These are phyloP conservation scores for Mastomys natalensis DNA, from an alignment of 2,113 vertebrate species.

Conservation along the genomic window DNA sequence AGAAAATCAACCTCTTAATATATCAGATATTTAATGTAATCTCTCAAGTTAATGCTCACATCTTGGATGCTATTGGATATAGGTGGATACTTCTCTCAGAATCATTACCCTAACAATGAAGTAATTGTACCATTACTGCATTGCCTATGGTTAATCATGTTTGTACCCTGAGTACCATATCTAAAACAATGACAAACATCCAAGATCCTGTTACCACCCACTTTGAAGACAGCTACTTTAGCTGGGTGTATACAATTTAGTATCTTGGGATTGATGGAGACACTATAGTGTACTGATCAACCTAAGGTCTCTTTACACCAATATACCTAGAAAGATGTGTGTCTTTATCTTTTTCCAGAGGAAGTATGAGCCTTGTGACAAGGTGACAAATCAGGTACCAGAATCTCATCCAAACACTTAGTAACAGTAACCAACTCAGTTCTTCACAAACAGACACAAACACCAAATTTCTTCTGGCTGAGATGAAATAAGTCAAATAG, in stretches of 20 bases:
- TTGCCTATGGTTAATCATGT: slow-evolving; percentile 43
- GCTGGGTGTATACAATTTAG: slow-evolving; percentile 51
- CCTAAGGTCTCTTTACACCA: slow-evolving; percentile 75
- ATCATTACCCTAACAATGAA: slow-evolving; percentile 41
- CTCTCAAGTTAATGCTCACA: background rate
- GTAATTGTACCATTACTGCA: slow-evolving; percentile 9
- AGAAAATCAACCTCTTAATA: background rate
- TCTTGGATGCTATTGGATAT: background rate
- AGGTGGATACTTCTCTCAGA: slow-evolving; percentile 11
- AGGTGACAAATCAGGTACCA: slow-evolving; percentile 68
- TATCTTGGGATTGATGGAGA: slow-evolving; percentile 51
- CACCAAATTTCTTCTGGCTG: slow-evolving; percentile 66
- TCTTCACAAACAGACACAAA: slow-evolving; percentile 71
- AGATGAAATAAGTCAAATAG: slow-evolving; percentile 61
- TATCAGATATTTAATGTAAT: background rate
- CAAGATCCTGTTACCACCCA: slow-evolving; percentile 74
- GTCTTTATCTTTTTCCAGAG: slow-evolving; percentile 64
- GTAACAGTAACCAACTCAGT: slow-evolving; percentile 49
- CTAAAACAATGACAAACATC: slow-evolving; percentile 55
- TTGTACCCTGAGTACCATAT: slow-evolving; percentile 6
- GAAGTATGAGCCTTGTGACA: slow-evolving; percentile 67
- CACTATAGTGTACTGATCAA: slow-evolving; percentile 58
- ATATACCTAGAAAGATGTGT: slow-evolving; percentile 74
- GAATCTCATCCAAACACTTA: slow-evolving; percentile 69
- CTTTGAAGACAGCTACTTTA: slow-evolving; percentile 63